These are phyloP conservation scores for Matsumyia berberina DNA, from an alignment of 2,888 invertebrate species.

Conservation along the genomic window DNA sequence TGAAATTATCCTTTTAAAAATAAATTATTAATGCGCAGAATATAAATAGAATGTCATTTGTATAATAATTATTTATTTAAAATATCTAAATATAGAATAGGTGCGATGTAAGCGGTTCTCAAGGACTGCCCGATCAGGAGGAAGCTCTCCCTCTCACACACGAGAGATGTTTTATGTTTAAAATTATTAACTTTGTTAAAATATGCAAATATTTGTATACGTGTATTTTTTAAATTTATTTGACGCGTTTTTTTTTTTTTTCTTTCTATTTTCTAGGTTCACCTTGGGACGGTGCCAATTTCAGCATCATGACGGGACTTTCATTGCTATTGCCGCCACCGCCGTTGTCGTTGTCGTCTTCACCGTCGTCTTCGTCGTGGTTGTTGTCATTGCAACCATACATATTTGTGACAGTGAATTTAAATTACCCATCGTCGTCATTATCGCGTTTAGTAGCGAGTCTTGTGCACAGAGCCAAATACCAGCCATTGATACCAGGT, in stretches of 20 bases:
- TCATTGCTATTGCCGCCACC: conserved; percentile 73
- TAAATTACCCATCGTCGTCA: conserved; percentile 68
- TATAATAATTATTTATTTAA: conserved; percentile 56
- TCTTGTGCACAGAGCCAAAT: conserved; percentile 42
- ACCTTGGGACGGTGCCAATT: conserved; percentile 75
- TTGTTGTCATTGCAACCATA: conserved; percentile 67
- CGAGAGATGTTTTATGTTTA: conserved; percentile 31
- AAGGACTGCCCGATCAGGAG: conserved; percentile 44
- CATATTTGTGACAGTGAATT: conserved; percentile 70
- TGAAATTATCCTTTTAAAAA: conserved; percentile 10
- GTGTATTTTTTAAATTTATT: conserved; percentile 48
- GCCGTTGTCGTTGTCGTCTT: conserved; percentile 65
- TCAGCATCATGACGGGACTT: conserved; percentile 76
- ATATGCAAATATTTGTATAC: conserved; percentile 15
- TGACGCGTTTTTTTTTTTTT: conserved; percentile 21
- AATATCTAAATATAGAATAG: conserved; percentile 39
- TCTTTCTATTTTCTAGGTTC: conserved; percentile 64
- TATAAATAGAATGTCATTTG: conserved; percentile 67
- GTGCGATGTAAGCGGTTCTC: conserved; percentile 8
- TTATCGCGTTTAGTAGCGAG: conserved; percentile 39
- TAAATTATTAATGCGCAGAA: conserved; percentile 31
- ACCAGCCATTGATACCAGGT: conserved; percentile 62
- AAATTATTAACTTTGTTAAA: conserved; percentile 64
- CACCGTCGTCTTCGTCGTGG: conserved; percentile 64
- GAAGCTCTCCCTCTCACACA: background rate